phyloP scores from a whole-genome alignment of 2,797 vertebrate genomes.

The Euphonia xanthogaster region DNA sequence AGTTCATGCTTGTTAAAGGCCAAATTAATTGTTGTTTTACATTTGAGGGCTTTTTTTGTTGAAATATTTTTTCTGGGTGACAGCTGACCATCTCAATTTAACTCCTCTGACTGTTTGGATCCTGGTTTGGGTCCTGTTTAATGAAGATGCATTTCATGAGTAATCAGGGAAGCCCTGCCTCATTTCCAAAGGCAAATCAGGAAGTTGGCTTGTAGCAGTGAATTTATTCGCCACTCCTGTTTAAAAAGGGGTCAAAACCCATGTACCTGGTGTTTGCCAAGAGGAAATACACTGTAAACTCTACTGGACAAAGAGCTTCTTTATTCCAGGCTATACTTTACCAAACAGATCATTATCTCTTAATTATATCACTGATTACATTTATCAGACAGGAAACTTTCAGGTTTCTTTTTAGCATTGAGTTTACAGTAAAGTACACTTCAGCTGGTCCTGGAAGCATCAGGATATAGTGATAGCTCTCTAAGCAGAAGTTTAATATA shows the following conservation, averaged over 20 bases:
- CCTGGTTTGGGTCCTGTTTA: neutral
- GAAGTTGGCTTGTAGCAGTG: neutral
- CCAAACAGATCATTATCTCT: neutral
- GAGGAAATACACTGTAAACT: neutral
- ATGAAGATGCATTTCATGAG: rapidly evolving
- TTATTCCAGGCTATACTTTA: neutral
- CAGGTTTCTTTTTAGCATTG: neutral
- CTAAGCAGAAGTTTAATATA: neutral
- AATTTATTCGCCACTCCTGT: neutral
- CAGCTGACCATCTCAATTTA: neutral
- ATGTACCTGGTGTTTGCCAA: rapidly evolving
- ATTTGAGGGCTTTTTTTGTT: neutral
- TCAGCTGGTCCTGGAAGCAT: neutral
- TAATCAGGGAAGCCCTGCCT: neutral
- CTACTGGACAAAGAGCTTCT: neutral
- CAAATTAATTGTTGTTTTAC: neutral
- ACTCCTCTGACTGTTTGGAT: neutral
- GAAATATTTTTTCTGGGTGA: neutral
- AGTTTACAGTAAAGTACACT: neutral
- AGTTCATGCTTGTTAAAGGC: neutral
- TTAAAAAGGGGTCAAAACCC: neutral
- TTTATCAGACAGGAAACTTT: neutral
- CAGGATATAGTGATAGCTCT: neutral
- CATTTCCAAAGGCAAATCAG: neutral
- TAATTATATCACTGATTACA: neutral